Evolutionary conservation across 2,113 vertebrate genomes (phyloP).

Genomic region (Centrocercus urophasianus): DNA sequence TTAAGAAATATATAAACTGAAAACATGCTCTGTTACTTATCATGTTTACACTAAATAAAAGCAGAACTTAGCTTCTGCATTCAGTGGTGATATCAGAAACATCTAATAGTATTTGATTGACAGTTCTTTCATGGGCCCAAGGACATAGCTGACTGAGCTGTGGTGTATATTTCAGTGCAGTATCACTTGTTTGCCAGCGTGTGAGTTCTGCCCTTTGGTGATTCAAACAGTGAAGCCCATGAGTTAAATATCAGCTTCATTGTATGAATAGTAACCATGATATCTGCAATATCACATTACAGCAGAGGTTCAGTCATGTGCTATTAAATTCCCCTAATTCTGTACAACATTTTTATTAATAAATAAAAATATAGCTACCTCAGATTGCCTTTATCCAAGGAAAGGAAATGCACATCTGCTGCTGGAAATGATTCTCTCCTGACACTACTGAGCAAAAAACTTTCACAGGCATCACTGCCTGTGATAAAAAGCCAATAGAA

Average conservation of each 20-base stretch:
- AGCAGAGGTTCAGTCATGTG: not conserved
- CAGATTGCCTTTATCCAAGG: not conserved
- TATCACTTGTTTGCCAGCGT: fast-evolving
- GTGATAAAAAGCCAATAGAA: not conserved
- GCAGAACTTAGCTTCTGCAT: not conserved
- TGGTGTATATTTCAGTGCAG: not conserved
- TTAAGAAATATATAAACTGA: not conserved
- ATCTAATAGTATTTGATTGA: not conserved
- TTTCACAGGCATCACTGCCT: not conserved
- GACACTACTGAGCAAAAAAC: not conserved
- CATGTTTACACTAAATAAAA: not conserved
- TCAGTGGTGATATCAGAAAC: not conserved
- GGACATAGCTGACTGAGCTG: not conserved
- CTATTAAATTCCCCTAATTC: not conserved
- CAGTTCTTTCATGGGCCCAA: not conserved
- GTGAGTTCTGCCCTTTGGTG: not conserved
- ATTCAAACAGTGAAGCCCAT: not conserved
- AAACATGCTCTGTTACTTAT: not conserved
- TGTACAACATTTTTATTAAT: not conserved
- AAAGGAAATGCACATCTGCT: not conserved
- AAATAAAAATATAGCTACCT: not conserved
- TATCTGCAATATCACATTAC: not conserved
- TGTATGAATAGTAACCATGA: not conserved
- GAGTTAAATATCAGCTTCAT: not conserved
- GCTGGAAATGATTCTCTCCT: not conserved